phyloP scores from a whole-genome alignment of 2,113 vertebrate genomes.

The Trinectes maculatus region DNA sequence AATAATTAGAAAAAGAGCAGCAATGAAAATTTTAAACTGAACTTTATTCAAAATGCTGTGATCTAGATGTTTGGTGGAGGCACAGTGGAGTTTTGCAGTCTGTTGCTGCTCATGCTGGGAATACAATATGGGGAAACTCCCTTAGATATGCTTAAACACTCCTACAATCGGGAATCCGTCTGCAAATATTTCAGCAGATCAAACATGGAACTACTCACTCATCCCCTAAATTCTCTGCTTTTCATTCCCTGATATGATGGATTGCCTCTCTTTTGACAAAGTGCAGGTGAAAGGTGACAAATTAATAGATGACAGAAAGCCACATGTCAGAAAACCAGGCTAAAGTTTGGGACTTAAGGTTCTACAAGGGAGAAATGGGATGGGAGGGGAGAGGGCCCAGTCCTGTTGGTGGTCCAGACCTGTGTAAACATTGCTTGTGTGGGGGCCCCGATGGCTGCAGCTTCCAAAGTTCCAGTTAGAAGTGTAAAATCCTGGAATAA shows the following conservation, averaged over 20 bases:
- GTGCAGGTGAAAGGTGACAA: constrained; percentile 66
- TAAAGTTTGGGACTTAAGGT: constrained; percentile 54
- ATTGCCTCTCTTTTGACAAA: constrained; percentile 59
- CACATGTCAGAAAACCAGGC: constrained; percentile 45
- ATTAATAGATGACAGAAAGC: constrained; percentile 61
- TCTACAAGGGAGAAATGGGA: constrained; percentile 47
- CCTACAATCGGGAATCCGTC: constrained; percentile 61
- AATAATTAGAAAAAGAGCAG: no score
- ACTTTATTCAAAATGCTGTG: no score
- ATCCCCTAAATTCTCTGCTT: constrained; percentile 63
- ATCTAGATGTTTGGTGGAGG: no score
- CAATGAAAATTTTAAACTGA: no score
- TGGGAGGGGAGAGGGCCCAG: constrained; percentile 45
- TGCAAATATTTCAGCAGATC: constrained; percentile 71
- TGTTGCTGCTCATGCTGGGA: constrained; percentile 25
- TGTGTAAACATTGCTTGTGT: constrained; percentile 75
- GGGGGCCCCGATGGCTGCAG: constrained; percentile 60
- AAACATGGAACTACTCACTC: constrained; percentile 71
- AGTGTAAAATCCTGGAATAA: constrained; percentile 68
- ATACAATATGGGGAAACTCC: constrained; percentile 74
- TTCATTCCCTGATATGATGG: constrained; percentile 60
- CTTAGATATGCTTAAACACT: constrained; percentile 54
- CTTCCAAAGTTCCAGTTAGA: constrained; percentile 67
- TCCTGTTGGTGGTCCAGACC: constrained; percentile 78
- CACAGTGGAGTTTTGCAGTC: constrained; percentile 32